Base-by-base conservation (phyloP, 2,797 vertebrate species). In the Meriones psammophilus region DNA sequence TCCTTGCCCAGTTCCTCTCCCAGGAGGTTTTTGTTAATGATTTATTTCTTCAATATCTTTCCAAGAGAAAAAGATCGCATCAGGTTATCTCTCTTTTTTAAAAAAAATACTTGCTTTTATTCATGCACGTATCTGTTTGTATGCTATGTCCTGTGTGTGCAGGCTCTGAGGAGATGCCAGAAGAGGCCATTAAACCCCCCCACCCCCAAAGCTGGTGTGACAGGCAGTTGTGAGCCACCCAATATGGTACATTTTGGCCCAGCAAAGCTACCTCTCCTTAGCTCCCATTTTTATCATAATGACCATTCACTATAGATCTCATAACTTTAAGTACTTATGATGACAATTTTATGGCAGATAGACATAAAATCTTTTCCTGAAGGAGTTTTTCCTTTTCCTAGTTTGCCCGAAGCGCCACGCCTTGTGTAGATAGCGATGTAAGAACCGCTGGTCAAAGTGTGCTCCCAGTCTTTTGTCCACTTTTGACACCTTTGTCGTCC, bases 1-100 rank as follows among this genome's bases (percentile, higher is more conserved):
- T 74, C 42, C 9, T 92, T 0, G 46, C 24, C 24, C n/a, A 78
- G 2, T 69, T 66, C 60, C 26, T 94, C 18, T 83, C 15, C 46
- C 14, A 42, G 80, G 13, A 94, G 50, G 60, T 9, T 39, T 12
- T 22, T 71, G 7, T 56, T 92, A 85, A 85, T 81, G 77, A 90
- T 36, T 78, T 83, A 90, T 36, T 78, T 83, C 58, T 78, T 89
- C 62, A 86, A 39, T 50, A 33, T 89, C 68, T 92, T 88, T 81
- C 56, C n/a, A 73, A 28, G 66, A 50, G 81, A 22, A 86, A 71
- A n/a, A 86, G 15, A 20, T 1, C 46, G 6, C 24, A n/a, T 10
- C 66, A 36, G 33, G 22, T 56, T 36, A 28, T 54, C 33, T 71
- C n/a, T 84, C 8, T 36, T 56, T 86, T 50, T 36, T 26, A 46